Conservation (phyloP, 2,888 invertebrate species). For the Ectobius pallidus region DNA sequence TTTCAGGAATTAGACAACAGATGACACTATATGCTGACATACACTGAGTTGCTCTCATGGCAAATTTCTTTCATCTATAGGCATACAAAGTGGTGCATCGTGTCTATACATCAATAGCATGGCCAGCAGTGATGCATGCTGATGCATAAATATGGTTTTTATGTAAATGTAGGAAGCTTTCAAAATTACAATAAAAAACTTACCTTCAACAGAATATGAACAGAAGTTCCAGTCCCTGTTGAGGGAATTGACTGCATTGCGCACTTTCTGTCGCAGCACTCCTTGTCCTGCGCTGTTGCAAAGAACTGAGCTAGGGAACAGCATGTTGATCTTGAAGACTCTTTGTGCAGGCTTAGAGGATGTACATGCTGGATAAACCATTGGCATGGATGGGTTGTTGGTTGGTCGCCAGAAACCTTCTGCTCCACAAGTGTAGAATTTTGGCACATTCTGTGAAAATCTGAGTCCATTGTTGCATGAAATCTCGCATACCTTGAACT, state of each 20-base stretch:
- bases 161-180: too few species aligned
- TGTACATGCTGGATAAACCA: constrained; percentile 93
- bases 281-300: constrained; percentile 96
- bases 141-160: too few species aligned
- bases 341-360: constrained; percentile 91
- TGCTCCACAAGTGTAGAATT: constrained; percentile 97
- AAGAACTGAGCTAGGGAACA: constrained; percentile 95
- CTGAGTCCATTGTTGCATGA: constrained; percentile 82
- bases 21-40: too few species aligned
- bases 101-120: too few species aligned
- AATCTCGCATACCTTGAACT: constrained; percentile 94
- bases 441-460: constrained; percentile 93
- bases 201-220: constrained; percentile 85
- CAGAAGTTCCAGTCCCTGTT: constrained; percentile 98
- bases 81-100: too few species aligned
- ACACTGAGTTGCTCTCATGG: too few species aligned
- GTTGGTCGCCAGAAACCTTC: constrained; percentile 98
- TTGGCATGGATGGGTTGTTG: constrained; percentile 74
- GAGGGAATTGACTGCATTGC: constrained; percentile 85
- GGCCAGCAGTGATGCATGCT: too few species aligned
- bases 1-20: too few species aligned
- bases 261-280: constrained; percentile 86
- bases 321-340: constrained; percentile 90
- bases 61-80: too few species aligned
- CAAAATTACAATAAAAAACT: too few species aligned